Conservation (phyloP, 2,888 invertebrate genomes). For the Exephanes ischioxanthus region DNA sequence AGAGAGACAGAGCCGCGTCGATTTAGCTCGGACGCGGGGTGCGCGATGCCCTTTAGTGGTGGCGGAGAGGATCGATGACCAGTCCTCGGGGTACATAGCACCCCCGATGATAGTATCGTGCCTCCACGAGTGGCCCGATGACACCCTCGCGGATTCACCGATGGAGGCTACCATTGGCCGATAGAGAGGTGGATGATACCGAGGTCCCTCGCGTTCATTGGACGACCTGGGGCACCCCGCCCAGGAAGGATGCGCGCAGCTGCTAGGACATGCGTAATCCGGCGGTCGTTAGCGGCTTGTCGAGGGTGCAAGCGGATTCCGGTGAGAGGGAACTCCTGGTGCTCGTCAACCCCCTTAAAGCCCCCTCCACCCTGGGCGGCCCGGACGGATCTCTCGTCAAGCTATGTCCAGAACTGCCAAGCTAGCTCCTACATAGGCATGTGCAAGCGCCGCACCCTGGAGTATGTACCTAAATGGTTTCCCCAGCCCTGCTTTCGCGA, state of each 20-base stretch:
- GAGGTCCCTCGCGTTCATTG: constrained; percentile 77
- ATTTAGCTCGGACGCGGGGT: constrained; percentile 2
- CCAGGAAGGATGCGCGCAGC: constrained; percentile 85
- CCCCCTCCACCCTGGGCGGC: constrained; percentile 5
- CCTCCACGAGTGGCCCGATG: constrained; percentile 80
- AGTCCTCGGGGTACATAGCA: constrained; percentile 42
- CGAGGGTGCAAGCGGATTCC: constrained; percentile 40
- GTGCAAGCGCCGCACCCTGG: not conserved
- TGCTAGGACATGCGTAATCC: constrained; percentile 83
- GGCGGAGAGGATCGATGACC: constrained; percentile 77
- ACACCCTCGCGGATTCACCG: constrained; percentile 80
- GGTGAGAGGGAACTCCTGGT: constrained; percentile 27
- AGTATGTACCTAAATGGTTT: constrained; percentile 3
- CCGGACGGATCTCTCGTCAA: not conserved
- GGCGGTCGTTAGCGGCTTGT: constrained; percentile 64
- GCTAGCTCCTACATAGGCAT: constrained; percentile 9
- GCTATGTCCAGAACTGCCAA: constrained; percentile 17
- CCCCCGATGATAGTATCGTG: constrained; percentile 79
- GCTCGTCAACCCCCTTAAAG: constrained; percentile 25
- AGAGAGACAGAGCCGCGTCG: constrained; percentile 7
- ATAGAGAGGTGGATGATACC: constrained; percentile 76
- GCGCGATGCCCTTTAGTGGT: constrained; percentile 7
- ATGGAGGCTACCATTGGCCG: constrained; percentile 75
- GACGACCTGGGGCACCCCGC: constrained; percentile 75
- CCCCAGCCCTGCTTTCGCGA: constrained; percentile 5